A percentile compares a stretch with the other conserved stretches of the same genome.
phyloP scores from a whole-genome alignment of 2,888 invertebrate genomes.

The Julus scandinavius region DNA sequence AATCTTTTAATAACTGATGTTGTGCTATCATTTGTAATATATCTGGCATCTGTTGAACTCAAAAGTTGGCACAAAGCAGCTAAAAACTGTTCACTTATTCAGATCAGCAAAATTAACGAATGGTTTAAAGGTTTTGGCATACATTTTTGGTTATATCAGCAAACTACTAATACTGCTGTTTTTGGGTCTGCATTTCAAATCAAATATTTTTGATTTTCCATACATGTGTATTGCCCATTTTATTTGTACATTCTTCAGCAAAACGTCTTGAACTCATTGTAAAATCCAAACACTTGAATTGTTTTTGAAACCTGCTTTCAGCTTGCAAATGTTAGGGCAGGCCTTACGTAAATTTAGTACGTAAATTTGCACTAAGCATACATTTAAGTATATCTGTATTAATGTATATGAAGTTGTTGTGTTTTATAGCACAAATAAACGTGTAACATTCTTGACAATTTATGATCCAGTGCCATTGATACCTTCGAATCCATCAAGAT shows the following conservation, averaged over 20 bases:
- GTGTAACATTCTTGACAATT: background rate
- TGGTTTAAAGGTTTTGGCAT: background rate
- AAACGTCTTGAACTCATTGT: background rate
- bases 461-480: background rate
- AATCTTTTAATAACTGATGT: background rate
- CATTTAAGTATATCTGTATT: constrained; percentile 40
- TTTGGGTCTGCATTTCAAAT: background rate
- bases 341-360: constrained; percentile 47
- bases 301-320: background rate
- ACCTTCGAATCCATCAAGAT: background rate
- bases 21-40: background rate
- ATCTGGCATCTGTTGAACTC: background rate
- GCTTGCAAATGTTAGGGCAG: constrained; percentile 27
- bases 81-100: background rate
- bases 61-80: constrained; percentile 1
- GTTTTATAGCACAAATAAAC: constrained; percentile 28
- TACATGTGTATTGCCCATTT: background rate
- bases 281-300: background rate
- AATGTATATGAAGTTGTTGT: constrained; percentile 49
- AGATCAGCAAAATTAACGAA: background rate
- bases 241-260: background rate
- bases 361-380: constrained; percentile 17
- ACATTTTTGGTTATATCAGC: background rate
- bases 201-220: background rate
- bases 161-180: background rate